Evolutionary conservation across 1,140 invertebrate genomes (phyloP).

Genomic region (Pristionchus pacificus): DNA sequence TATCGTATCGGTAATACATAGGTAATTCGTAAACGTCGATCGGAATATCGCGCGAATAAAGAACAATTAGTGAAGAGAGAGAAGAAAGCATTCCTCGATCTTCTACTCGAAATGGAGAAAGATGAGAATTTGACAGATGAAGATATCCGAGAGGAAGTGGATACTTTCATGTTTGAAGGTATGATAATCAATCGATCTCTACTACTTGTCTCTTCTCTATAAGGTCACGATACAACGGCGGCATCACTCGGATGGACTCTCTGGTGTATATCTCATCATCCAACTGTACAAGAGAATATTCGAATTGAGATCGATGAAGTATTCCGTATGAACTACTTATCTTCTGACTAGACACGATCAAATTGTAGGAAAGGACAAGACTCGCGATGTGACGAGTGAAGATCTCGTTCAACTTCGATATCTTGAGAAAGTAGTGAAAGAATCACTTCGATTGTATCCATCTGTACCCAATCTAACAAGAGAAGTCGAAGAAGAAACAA

Average conservation of each 20-base stretch:
- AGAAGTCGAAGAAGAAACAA: conserved; percentile 61
- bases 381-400: conserved; percentile 58
- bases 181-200: conserved; percentile 7
- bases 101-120: conserved; percentile 73
- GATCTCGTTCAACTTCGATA: conserved; percentile 68
- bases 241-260: conserved; percentile 60
- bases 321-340: conserved; percentile 48
- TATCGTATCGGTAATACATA: conserved; percentile 41
- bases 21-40: conserved; percentile 19
- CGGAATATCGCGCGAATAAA: conserved; percentile 23
- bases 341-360: not conserved
- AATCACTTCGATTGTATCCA: conserved; percentile 71
- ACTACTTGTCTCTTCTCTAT: not conserved
- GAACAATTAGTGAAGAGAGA: conserved; percentile 69
- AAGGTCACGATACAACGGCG: conserved; percentile 80
- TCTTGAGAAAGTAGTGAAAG: conserved; percentile 71
- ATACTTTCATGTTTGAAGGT: conserved; percentile 88
- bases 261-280: conserved; percentile 60
- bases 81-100: conserved; percentile 84
- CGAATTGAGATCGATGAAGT: conserved; percentile 59
- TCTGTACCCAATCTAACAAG: conserved; percentile 69
- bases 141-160: conserved; percentile 81
- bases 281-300: conserved; percentile 58
- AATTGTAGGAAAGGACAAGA: conserved; percentile 38
- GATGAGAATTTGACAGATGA: conserved; percentile 71